Percentiles rank a stretch among this genome's conserved stretches.
Conservation (phyloP, 1,140 invertebrate genomes). For the Drosophila orena region DNA sequence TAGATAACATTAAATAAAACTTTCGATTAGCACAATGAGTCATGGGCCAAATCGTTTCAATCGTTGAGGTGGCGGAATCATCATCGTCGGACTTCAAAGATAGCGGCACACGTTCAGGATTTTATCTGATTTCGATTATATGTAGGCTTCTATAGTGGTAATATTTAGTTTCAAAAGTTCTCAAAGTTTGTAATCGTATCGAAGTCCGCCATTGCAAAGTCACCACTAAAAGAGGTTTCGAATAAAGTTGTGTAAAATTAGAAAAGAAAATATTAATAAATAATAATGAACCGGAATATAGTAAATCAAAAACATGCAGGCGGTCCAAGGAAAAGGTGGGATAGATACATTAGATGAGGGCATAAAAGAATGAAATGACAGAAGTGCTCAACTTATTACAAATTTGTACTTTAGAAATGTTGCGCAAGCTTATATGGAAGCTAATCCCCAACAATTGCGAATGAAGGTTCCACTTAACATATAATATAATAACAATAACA, state of each 20-base stretch:
- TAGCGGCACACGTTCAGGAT: conserved; percentile 48
- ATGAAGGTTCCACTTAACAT: conserved; percentile 4
- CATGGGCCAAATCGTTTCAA: conserved; percentile 38
- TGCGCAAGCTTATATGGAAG: conserved; percentile 8
- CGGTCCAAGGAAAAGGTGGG: not conserved
- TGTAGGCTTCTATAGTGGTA: conserved; percentile 28
- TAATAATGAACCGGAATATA: conserved; percentile 20
- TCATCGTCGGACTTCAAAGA: conserved; percentile 50
- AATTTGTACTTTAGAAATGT: not conserved
- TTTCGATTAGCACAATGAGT: conserved; percentile 42
- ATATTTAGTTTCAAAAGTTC: conserved; percentile 21
- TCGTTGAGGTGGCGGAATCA: conserved; percentile 33
- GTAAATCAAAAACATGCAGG: conserved; percentile 12
- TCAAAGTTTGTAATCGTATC: conserved; percentile 75
- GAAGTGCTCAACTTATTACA: conserved; percentile 5
- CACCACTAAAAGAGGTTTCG: conserved; percentile 60
- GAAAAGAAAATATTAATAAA: conserved; percentile 46
- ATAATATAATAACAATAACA: conserved; percentile 27
- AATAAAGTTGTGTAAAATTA: conserved; percentile 42
- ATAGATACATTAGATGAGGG: not conserved
- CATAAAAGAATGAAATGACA: conserved; percentile 23
- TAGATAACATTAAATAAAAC: conserved; percentile 49
- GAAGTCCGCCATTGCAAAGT: conserved; percentile 77
- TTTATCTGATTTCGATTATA: conserved; percentile 52
- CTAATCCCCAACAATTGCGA: not conserved